Conservation (phyloP, 2,797 vertebrate species). For the Pempheris klunzingeri region DNA sequence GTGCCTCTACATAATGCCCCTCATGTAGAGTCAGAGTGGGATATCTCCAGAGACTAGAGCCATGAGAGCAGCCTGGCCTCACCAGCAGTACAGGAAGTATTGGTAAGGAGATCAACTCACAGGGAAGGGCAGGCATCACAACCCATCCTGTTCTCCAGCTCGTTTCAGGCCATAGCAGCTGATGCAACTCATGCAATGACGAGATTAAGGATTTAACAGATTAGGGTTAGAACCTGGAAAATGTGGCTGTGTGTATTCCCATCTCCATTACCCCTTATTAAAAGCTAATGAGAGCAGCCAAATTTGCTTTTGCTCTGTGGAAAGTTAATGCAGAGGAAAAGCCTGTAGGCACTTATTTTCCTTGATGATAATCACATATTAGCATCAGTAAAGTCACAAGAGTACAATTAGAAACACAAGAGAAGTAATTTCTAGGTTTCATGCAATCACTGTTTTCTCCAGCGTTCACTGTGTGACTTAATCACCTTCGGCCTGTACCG, state of each 20-base stretch:
- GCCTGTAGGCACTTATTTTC: constrained; percentile 54
- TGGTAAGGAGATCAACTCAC: no score
- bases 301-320: constrained; percentile 47
- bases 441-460: constrained; percentile 1
- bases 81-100: no score
- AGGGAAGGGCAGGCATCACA: neutral
- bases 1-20: neutral
- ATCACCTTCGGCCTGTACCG: neutral
- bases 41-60: neutral
- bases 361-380: constrained; percentile 66
- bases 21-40: neutral
- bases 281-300: constrained; percentile 69
- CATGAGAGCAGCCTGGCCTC: no score
- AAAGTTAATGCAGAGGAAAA: constrained; percentile 59
- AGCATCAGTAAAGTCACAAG: constrained; percentile 56
- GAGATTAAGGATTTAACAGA: constrained; percentile 65
- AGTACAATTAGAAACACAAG: constrained; percentile 42
- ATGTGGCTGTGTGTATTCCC: constrained; percentile 61
- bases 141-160: constrained; percentile 22
- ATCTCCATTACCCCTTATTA: constrained; percentile 72
- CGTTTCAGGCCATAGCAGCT: constrained; percentile 40
- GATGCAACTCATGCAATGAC: constrained; percentile 49
- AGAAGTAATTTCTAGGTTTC: constrained; percentile 19
- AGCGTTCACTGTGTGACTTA: neutral
- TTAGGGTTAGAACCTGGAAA: constrained; percentile 62